Percentiles rank a stretch among this genome's conserved stretches.
Evolutionary conservation across 2,888 invertebrate genomes (phyloP).

Genomic region (Epinotia demarniana): DNA sequence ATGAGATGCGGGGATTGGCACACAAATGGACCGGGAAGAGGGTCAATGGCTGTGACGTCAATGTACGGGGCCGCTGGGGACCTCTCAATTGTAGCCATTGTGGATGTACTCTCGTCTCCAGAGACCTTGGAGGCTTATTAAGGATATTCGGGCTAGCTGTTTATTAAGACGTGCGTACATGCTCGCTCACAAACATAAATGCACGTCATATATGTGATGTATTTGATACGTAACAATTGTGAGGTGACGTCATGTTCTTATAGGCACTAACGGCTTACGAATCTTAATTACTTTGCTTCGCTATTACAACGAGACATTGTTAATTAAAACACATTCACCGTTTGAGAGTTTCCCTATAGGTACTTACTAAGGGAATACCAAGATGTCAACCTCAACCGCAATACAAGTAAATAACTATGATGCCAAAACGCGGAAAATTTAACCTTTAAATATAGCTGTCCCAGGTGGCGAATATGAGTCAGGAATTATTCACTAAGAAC

Average conservation of each 20-base stretch:
- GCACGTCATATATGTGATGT: neutral
- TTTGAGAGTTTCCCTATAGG: constrained; percentile 6
- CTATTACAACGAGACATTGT: neutral
- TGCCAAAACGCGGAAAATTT: constrained; percentile 16
- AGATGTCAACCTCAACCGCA: constrained; percentile 18
- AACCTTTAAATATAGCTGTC: neutral
- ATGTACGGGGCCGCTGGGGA: constrained; percentile 46
- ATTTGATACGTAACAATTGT: neutral
- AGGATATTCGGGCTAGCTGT: constrained; percentile 46
- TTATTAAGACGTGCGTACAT: constrained; percentile 33
- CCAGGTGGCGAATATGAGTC: constrained; percentile 18
- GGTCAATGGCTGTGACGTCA: constrained; percentile 66
- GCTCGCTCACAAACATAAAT: constrained; percentile 6
- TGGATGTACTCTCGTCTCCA: constrained; percentile 51
- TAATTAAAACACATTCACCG: constrained; percentile 5
- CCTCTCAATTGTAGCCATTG: constrained; percentile 48
- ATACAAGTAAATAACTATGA: constrained; percentile 14
- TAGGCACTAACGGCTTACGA: neutral
- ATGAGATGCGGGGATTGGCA: constrained; percentile 56
- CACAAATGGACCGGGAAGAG: constrained; percentile 54
- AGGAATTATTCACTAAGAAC: neutral
- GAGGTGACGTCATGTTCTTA: neutral
- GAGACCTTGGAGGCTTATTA: constrained; percentile 53
- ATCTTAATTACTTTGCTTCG: neutral
- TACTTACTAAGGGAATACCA: constrained; percentile 21